Evolutionary conservation across 1,140 invertebrate genomes (phyloP), one percentile per base, ranked within the genome.

Genomic region (Delia radicum): DNA sequence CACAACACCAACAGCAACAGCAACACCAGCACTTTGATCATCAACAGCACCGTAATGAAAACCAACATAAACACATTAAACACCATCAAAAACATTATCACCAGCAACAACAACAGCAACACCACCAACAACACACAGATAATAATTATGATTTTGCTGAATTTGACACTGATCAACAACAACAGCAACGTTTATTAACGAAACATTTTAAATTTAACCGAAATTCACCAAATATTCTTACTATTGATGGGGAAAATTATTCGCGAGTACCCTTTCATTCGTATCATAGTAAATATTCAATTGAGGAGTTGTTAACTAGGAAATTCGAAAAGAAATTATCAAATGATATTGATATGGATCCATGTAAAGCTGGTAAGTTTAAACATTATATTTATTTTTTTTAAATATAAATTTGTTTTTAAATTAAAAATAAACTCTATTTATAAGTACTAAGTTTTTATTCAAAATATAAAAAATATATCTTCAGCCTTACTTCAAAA

Each of bases 301-400:
- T 92, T 79, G 91, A 94, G 28, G 90, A 94, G 80, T 83, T 95
- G 69, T 82, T 93, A 77, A 88, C 85, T 65, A 88, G 85, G 29
- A 87, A 88, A 76, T 94, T 93, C 81, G 89, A 92, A 13, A 87
- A 88, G 71, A 91, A 91, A 80, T 90, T 91, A 37, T 94, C 93
- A 31, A 89, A 89, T 78, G 94, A 96, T 87, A 83, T 94, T 69
- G 93, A 94, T 85, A 87, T 94, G 88, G 94, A 96, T 88, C 91
- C 94, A 76, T 95, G 94, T 86, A 95, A 95, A 89, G 92, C 93
- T 81, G 92, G 93, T 94, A 87, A 92, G 90, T 89, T 63, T 62
- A n/a, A n/a, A n/a, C n/a, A n/a, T n/a, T n/a, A n/a, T n/a, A n/a
- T n/a, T n/a, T n/a, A n/a, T n/a, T n/a, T n/a, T n/a, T n/a, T n/a